phyloP scores from a whole-genome alignment of 2,888 invertebrate species.

The Clepsis dumicolana region DNA sequence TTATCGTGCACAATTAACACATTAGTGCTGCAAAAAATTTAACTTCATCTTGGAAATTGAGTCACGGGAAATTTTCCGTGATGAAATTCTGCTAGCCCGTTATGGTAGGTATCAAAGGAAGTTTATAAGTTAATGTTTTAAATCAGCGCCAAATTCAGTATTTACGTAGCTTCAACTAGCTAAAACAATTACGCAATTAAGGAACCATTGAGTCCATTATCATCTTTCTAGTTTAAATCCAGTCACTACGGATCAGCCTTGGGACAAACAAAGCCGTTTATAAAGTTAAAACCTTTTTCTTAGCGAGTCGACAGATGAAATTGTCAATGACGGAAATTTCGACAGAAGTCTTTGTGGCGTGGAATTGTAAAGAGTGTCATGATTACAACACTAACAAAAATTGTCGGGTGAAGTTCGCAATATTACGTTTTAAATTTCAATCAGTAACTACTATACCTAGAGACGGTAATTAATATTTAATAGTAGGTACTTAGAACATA shows the following conservation, averaged over 20 bases:
- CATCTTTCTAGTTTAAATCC: constrained; percentile 15
- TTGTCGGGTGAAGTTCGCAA: constrained; percentile 5
- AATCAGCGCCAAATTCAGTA: neutral
- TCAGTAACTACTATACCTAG: neutral
- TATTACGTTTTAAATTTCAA: neutral
- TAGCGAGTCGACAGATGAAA: constrained; percentile 25
- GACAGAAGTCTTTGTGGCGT: constrained; percentile 25
- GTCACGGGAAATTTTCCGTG: constrained; percentile 31
- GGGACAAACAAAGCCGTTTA: constrained; percentile 29
- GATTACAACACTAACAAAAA: constrained; percentile 17
- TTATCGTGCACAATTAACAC: constrained; percentile 38
- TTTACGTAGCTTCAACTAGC: neutral
- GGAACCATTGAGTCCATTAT: constrained; percentile 13
- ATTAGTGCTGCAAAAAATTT: constrained; percentile 30
- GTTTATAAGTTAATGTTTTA: neutral
- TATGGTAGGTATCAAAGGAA: neutral
- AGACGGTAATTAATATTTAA: neutral
- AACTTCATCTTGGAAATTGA: constrained; percentile 23
- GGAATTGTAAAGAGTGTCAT: constrained; percentile 19
- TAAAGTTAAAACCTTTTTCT: constrained; percentile 32
- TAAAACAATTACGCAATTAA: constrained; percentile 22
- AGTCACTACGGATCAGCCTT: constrained; percentile 25
- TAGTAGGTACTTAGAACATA: too few species aligned
- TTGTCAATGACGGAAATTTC: constrained; percentile 32
- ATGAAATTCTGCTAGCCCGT: constrained; percentile 4